These are phyloP conservation scores for Pantherophis alleghaniensis DNA, from an alignment of 2,797 vertebrate genomes.

Conservation along the genomic window DNA sequence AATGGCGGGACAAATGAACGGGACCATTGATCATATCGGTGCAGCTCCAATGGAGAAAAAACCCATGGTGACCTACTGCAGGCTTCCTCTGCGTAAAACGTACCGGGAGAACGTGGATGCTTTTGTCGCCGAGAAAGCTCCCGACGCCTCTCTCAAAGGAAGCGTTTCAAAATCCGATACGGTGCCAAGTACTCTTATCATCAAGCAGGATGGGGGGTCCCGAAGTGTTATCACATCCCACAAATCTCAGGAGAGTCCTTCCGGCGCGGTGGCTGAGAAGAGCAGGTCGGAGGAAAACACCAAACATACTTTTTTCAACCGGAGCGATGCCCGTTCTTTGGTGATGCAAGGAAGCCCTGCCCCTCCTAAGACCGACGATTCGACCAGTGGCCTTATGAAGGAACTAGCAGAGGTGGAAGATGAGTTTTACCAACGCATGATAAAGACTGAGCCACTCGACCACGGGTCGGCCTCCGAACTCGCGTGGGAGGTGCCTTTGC, in stretches of 20 bases:
- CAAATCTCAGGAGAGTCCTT: constrained; percentile 35
- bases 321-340: constrained; percentile 29
- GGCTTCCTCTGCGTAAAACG: constrained; percentile 88
- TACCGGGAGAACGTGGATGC: constrained; percentile 87
- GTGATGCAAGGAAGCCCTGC: constrained; percentile 29
- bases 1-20: constrained; percentile 80
- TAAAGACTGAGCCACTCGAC: constrained; percentile 74
- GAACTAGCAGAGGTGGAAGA: constrained; percentile 82
- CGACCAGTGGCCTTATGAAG: constrained; percentile 70
- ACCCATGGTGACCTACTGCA: constrained; percentile 75
- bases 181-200: neutral
- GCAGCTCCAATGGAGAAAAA: constrained; percentile 62
- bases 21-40: constrained; percentile 76
- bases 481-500: constrained; percentile 81
- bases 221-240: constrained; percentile 59
- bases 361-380: constrained; percentile 53
- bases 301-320: constrained; percentile 27
- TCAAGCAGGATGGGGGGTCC: constrained; percentile 62
- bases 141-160: constrained; percentile 64
- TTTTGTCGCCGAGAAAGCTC: constrained; percentile 57
- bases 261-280: neutral
- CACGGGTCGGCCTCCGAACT: constrained; percentile 64
- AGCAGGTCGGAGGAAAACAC: constrained; percentile 14
- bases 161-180: neutral
- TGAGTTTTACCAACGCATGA: constrained; percentile 78